phyloP scores from a whole-genome alignment of 2,888 invertebrate species.

The Orthosia cruda region DNA sequence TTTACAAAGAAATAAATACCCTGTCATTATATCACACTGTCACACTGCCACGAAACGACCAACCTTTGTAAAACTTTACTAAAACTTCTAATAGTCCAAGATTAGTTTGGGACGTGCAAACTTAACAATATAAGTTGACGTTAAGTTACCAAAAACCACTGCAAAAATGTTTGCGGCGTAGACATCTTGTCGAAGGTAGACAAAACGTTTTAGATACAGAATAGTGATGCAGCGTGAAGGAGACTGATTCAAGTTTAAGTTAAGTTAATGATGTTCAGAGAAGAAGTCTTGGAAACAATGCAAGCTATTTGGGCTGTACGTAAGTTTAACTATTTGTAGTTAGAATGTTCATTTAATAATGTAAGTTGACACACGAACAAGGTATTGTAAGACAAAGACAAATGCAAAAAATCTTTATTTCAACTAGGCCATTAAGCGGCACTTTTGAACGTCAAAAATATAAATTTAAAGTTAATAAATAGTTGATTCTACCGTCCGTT shows the following conservation, averaged over 20 bases:
- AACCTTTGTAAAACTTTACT: conserved; percentile 42
- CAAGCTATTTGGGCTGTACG: conserved; percentile 22
- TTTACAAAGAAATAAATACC: conserved; percentile 1
- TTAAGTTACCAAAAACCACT: conserved; percentile 65
- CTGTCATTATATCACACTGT: conserved; percentile 1
- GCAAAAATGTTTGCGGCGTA: conserved; percentile 58
- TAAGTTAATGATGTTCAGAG: conserved; percentile 23
- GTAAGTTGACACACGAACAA: conserved; percentile 2
- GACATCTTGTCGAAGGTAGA: conserved; percentile 60
- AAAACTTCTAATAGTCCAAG: conserved; percentile 54
- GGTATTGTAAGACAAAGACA: too few relatives aligned
- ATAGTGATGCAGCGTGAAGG: conserved; percentile 38
- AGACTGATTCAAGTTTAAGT: conserved; percentile 13
- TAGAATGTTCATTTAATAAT: conserved; percentile 5
- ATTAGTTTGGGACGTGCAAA: conserved; percentile 55
- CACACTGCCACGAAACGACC: conserved; percentile 26
- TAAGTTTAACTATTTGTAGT: conserved; percentile 15
- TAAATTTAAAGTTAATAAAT: too few relatives aligned
- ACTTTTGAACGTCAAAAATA: too few relatives aligned
- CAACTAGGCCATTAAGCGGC: too few relatives aligned
- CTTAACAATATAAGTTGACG: conserved; percentile 58
- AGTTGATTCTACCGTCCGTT: too few relatives aligned
- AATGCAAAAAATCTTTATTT: too few relatives aligned
- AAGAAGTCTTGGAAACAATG: conserved; percentile 34
- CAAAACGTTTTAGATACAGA: conserved; percentile 24